These are phyloP conservation scores for Scaptomyza reducta DNA, from an alignment of 2,888 invertebrate genomes.

Conservation along the genomic window DNA sequence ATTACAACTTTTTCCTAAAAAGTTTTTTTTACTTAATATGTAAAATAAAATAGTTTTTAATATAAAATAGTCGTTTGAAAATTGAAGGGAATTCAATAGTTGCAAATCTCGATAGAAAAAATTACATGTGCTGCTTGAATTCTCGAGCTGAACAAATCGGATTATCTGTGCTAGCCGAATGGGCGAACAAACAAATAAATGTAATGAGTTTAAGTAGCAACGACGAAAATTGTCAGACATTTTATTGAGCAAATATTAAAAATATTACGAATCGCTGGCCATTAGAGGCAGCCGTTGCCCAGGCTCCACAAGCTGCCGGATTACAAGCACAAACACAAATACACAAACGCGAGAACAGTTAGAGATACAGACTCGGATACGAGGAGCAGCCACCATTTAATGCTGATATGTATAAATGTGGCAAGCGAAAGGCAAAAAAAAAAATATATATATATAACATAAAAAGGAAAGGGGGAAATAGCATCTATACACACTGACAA, in stretches of 20 bases:
- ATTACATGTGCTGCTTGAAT: slow-evolving; percentile 15
- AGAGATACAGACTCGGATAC: slow-evolving; percentile 21
- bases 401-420: slow-evolving; percentile 66
- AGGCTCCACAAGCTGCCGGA: slow-evolving; percentile 29
- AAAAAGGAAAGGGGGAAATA: slow-evolving; percentile 3
- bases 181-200: slow-evolving; percentile 66
- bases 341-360: slow-evolving; percentile 17
- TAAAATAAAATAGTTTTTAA: no score
- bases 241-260: slow-evolving; percentile 80
- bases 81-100: slow-evolving; percentile 7
- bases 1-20: no score
- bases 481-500: slow-evolving; percentile 5
- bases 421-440: slow-evolving; percentile 27
- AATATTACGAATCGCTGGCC: slow-evolving; percentile 78
- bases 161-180: slow-evolving; percentile 41
- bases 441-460: slow-evolving; percentile 1
- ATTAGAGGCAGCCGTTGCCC: slow-evolving; percentile 72
- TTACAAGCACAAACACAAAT: slow-evolving; percentile 24
- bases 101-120: not conserved
- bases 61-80: no score
- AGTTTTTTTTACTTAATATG: no score
- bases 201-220: slow-evolving; percentile 75
- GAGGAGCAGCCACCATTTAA: slow-evolving; percentile 60
- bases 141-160: slow-evolving; percentile 32
- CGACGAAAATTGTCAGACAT: slow-evolving; percentile 72